Base-by-base conservation (phyloP, 2,797 vertebrate species). In the Neostethus bicornis region DNA sequence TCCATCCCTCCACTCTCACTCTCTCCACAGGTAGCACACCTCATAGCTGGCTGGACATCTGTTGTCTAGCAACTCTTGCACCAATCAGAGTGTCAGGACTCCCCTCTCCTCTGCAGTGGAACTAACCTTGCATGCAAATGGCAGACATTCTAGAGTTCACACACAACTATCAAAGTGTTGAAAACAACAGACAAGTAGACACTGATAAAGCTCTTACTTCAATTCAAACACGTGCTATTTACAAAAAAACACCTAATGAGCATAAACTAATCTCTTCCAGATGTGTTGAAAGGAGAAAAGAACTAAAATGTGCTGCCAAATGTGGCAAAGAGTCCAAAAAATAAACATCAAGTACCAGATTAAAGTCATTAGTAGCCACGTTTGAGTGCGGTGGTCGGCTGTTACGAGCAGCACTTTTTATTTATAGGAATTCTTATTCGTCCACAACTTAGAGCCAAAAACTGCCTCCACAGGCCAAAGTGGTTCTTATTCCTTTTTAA, bases 61-160 rank as follows among this genome's bases (percentile, higher is more conserved):
- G 91, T 91, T 92, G 91, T 91, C 91, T 92, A 92, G 91, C 90
- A 92, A 91, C 91, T 88, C 87, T 78, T 87, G 76, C 85, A 88
- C 89, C 90, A 91, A 91, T 92, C 87, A 87, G 78, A 89, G 85
- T 17, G 51, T 68, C 71, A 77, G 82, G 81, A 80, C 74, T 87
- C 78, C 79, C 72, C 76, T 87, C 79, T 88, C 77, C 85, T 89
- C 91, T 90, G 91, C 90, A 91, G 89, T 92, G 90, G 79, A 91
- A 92, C 91, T 84, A 89, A 80, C 80, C 84, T 86, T 91, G 91
- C 84, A 92, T 91, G 89, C 90, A 91, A 90, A 92, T 91, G 80
- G 69, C 66, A 32, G 73, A 82, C 73, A 79, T 70, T 51, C 42
- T 41, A 77, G 77, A 85, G 82, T 87, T 84, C 67, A 70, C 39